A percentile compares a stretch with the other conserved stretches of the same genome.
phyloP scores from a whole-genome alignment of 2,888 invertebrate species.

The Diaperis boleti region DNA sequence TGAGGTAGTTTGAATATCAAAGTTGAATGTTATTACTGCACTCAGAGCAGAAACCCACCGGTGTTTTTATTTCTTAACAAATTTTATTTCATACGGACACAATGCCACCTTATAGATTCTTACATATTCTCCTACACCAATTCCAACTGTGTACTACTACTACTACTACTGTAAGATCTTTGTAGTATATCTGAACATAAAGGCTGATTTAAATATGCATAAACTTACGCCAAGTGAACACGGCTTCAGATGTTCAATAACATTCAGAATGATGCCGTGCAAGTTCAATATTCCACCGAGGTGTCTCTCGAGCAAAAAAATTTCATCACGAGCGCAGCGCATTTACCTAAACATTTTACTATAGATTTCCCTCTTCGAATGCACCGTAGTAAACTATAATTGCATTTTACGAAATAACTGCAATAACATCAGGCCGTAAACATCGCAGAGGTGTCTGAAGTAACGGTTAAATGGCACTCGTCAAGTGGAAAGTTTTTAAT shows the following conservation, averaged over 20 bases:
- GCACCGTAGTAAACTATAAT: background rate
- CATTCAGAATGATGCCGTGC: background rate
- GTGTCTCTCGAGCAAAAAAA: background rate
- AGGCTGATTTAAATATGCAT: conserved; percentile 2
- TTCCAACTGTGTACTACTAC: too few relatives aligned
- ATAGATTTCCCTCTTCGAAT: background rate
- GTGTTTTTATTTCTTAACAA: background rate
- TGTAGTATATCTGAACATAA: background rate
- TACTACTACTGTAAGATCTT: background rate
- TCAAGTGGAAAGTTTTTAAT: background rate
- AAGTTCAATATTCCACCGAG: background rate
- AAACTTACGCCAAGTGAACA: conserved; percentile 6
- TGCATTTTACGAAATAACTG: background rate
- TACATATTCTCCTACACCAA: background rate
- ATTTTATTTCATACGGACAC: background rate
- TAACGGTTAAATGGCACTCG: background rate
- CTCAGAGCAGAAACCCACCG: background rate
- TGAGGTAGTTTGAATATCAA: background rate
- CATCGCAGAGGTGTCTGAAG: background rate
- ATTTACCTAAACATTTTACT: background rate
- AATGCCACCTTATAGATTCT: background rate
- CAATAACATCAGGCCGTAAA: background rate
- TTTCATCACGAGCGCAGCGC: background rate
- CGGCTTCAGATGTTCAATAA: background rate
- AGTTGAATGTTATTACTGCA: background rate